phyloP scores from a whole-genome alignment of 2,797 vertebrate species.

The Amblyopsis hoosieri region DNA sequence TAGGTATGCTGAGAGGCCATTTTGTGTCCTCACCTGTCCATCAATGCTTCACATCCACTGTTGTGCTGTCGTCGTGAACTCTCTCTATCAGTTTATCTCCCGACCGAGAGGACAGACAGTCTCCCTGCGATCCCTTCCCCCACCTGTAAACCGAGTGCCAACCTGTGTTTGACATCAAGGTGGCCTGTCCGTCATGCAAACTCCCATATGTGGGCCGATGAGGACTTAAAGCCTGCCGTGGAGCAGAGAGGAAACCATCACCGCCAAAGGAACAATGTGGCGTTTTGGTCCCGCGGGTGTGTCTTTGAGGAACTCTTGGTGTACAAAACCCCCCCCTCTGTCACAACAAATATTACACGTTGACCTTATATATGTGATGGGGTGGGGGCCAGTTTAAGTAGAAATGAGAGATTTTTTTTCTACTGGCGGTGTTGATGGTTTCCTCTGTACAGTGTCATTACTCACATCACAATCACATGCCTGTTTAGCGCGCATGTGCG shows the following conservation, averaged over 20 bases:
- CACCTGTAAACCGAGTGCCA: slow-evolving; percentile 8
- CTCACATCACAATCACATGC: slow-evolving; percentile 46
- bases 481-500: slow-evolving; percentile 60
- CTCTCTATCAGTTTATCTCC: slow-evolving; percentile 14
- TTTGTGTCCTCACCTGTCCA: neutral
- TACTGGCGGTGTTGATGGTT: slow-evolving; percentile 45
- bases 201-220: slow-evolving; percentile 31
- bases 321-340: slow-evolving; percentile 27
- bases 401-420: slow-evolving; percentile 36
- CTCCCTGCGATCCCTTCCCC: neutral
- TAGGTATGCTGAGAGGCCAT: slow-evolving; percentile 76
- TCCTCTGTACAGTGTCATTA: slow-evolving; percentile 51
- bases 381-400: slow-evolving; percentile 13
- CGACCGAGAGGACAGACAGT: neutral
- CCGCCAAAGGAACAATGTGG: slow-evolving; percentile 31
- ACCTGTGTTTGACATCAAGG: slow-evolving; percentile 42
- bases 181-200: slow-evolving; percentile 35
- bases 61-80: slow-evolving; percentile 40
- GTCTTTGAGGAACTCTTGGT: slow-evolving; percentile 47
- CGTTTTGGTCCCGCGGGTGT: slow-evolving; percentile 32
- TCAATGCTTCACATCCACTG: slow-evolving; percentile 29
- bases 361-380: slow-evolving; percentile 24
- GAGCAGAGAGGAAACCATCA: slow-evolving; percentile 10
- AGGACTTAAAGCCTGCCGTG: slow-evolving; percentile 28
- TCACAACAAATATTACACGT: slow-evolving; percentile 37